A percentile compares a stretch with the other conserved stretches of the same genome.
Evolutionary conservation across 1,140 invertebrate genomes (phyloP).

Genomic region (Pseudoatta argentina): DNA sequence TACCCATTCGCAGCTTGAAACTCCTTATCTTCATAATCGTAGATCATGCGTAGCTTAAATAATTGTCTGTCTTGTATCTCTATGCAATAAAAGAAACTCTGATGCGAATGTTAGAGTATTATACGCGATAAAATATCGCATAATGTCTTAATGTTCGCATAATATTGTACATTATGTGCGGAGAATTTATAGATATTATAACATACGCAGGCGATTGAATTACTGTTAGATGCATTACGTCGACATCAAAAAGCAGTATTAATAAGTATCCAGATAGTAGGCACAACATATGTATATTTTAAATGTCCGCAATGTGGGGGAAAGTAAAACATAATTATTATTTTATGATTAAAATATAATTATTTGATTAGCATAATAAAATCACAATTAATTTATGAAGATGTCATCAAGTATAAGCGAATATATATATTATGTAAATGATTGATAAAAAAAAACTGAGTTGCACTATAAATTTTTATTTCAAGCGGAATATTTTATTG

Average conservation of each 20-base stretch:
- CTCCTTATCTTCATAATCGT: conserved; percentile 45
- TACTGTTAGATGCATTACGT: background rate
- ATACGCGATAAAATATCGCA: conserved; percentile 19
- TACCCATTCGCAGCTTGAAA: background rate
- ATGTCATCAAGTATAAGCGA: background rate
- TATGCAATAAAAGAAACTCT: background rate
- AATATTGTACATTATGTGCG: background rate
- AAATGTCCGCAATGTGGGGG: background rate
- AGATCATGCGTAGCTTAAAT: conserved; percentile 42
- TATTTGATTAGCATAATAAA: background rate
- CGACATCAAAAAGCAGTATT: background rate
- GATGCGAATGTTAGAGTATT: background rate
- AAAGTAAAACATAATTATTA: background rate
- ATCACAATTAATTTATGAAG: background rate
- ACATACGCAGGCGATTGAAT: background rate
- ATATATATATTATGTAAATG: background rate
- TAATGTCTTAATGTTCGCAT: conserved; percentile 12
- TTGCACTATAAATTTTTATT: background rate
- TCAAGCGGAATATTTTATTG: background rate
- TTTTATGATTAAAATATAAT: background rate
- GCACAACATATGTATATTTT: background rate
- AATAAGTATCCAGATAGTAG: background rate
- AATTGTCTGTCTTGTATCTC: background rate
- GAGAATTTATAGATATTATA: conserved; percentile 25
- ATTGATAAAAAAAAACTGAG: background rate